Evolutionary conservation across 2,888 invertebrate genomes (phyloP), one percentile per base, ranked within the genome.

Genomic region (Amphipoea lucens): DNA sequence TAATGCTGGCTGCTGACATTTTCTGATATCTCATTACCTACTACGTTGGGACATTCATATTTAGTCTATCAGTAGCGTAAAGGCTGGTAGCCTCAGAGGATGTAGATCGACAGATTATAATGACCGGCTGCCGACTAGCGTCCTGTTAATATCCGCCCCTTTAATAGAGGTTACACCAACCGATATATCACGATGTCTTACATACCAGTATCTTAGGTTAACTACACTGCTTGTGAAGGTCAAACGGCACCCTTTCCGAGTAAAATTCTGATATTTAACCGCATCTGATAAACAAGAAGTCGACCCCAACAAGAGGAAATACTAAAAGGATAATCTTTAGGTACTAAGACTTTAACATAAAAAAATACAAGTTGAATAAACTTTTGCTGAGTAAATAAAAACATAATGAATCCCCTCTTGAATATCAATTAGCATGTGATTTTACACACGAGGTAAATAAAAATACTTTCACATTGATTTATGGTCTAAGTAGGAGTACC

Each of bases 391-490:
- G 63, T 76, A 74, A 76, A 76, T 71, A 74, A 65, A 65, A 74
- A 62, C 57, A 48, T 48, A 71, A 87, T 78, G 54, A 87, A 76
- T 71, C 69, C 51, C 57, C 62, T 75, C 73, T 79, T 79, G 80
- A 82, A 82, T 82, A 79, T 79, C 75, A 86, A 89, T 86, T 84
- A 89, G 83, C 68, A 73, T 66, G 51, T 73, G 77, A 81, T 85
- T 88, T 83, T 78, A 82, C 82, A 79, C 79, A 81, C 70, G 72
- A 74, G 77, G 78, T 78, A 85, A 89, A 83, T 85, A 88, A 84
- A 89, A 85, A 88, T 89, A 90, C 87, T 84, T 86, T 81, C 84
- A 79, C 86, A 83, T 85, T 89, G 90, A 89, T 90, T 90, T 90
- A 89, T 88, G 83, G 77, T 74, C 73, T 80, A 74, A 84, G 86